Percentiles rank a stretch among this genome's conserved stretches.
phyloP scores from a whole-genome alignment of 92 coral and sea anemone genomes.

The Pocillopora grandis region DNA sequence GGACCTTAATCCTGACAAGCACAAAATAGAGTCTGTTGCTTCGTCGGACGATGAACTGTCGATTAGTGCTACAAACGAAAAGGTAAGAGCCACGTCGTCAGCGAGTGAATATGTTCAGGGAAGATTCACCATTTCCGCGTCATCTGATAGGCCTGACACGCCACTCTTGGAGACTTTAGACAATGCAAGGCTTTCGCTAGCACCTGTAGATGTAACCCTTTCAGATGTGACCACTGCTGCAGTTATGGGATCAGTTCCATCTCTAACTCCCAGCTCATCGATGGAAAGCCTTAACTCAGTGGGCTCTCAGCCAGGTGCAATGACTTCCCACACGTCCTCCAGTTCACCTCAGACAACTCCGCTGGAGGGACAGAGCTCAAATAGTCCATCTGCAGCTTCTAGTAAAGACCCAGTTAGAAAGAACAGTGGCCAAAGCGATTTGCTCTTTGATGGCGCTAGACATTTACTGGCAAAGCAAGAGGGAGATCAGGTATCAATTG shows the following conservation, averaged over 20 bases:
- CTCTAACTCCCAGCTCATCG: constrained; percentile 90
- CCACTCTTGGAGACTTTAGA: constrained; percentile 31
- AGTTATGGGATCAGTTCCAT: constrained; percentile 47
- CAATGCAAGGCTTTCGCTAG: constrained; percentile 31
- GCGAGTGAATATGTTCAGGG: constrained; percentile 36
- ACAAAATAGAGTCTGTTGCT: constrained; percentile 16
- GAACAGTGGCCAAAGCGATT: constrained; percentile 27
- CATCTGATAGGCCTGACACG: constrained; percentile 35
- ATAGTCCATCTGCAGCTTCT: not conserved
- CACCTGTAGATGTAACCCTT: constrained; percentile 53
- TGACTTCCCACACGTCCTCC: constrained; percentile 19
- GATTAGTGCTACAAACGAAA: not conserved
- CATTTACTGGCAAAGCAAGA: constrained; percentile 24
- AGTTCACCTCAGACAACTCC: constrained; percentile 58
- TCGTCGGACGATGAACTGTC: constrained; percentile 31
- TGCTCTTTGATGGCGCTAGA: constrained; percentile 13
- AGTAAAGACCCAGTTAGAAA: constrained; percentile 24
- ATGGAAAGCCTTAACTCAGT: constrained; percentile 83
- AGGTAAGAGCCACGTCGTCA: not conserved
- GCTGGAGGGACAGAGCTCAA: constrained; percentile 4
- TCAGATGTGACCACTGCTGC: constrained; percentile 49
- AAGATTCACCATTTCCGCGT: constrained; percentile 29
- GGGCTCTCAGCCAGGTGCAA: constrained; percentile 56
- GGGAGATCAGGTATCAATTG: constrained; percentile 25
- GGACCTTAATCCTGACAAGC: constrained; percentile 19